These are phyloP conservation scores for Pseudomugil gertrudae DNA, from an alignment of 2,797 vertebrate species.

Conservation along the genomic window DNA sequence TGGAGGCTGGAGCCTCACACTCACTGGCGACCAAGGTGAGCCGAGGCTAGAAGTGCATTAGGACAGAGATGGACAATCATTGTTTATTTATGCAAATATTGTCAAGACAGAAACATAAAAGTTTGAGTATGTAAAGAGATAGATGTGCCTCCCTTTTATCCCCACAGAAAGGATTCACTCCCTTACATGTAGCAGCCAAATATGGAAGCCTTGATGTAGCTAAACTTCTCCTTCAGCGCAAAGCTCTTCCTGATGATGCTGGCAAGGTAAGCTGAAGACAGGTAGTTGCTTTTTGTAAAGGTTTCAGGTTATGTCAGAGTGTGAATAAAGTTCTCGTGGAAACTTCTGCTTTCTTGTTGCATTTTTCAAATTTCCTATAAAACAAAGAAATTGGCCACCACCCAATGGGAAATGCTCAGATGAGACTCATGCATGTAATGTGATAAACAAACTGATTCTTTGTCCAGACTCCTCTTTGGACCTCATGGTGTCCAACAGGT, in stretches of 20 bases:
- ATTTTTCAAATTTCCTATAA: background rate
- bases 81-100: background rate
- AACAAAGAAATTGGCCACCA: background rate
- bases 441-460: background rate
- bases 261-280: slow-evolving; percentile 87
- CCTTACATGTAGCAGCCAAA: slow-evolving; percentile 95
- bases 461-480: too few relatives aligned
- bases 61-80: background rate
- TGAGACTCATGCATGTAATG: background rate
- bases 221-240: slow-evolving; percentile 92
- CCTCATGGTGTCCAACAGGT: too few relatives aligned
- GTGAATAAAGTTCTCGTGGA: background rate
- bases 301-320: background rate
- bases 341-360: background rate
- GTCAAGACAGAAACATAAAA: background rate
- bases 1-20: slow-evolving; percentile 94
- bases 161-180: slow-evolving; percentile 95
- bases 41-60: background rate
- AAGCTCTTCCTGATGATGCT: slow-evolving; percentile 88
- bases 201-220: slow-evolving; percentile 96
- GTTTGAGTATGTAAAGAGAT: background rate
- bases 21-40: slow-evolving; percentile 93
- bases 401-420: background rate
- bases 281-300: background rate
- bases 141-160: slow-evolving; percentile 6